phyloP scores from a whole-genome alignment of 2,888 invertebrate species.

The Tinea semifulvella region DNA sequence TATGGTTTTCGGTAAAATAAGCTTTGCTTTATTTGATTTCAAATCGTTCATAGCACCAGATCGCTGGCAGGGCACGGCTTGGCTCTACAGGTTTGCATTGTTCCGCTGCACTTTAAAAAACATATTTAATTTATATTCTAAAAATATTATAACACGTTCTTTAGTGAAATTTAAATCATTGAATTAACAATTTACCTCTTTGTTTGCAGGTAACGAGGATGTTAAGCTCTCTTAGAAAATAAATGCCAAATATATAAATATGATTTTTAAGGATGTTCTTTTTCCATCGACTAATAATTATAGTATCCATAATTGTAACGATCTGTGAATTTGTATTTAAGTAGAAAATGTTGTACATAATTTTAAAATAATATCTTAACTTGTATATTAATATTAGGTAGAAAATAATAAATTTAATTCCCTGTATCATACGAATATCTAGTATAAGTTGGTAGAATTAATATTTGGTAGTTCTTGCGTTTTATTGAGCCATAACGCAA shows the following conservation, averaged over 20 bases:
- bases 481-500: constrained; percentile 19
- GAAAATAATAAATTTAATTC: background rate
- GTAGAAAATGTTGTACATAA: background rate
- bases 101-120: too few species aligned
- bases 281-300: too few species aligned
- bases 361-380: background rate
- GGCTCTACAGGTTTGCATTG: too few species aligned
- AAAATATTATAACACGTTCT: too few species aligned
- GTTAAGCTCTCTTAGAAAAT: background rate
- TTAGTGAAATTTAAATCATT: background rate
- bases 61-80: too few species aligned
- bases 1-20: too few species aligned
- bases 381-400: background rate
- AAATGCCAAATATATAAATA: constrained; percentile 4
- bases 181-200: background rate
- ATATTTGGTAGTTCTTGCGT: constrained; percentile 16
- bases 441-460: background rate
- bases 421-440: constrained; percentile 9
- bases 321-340: background rate
- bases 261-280: background rate
- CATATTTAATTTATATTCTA: too few species aligned
- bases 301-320: background rate
- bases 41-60: too few species aligned
- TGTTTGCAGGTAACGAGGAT: background rate
- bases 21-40: too few species aligned